phyloP scores from a whole-genome alignment of 92 coral and sea anemone genomes.

The Heliopora coerulea region DNA sequence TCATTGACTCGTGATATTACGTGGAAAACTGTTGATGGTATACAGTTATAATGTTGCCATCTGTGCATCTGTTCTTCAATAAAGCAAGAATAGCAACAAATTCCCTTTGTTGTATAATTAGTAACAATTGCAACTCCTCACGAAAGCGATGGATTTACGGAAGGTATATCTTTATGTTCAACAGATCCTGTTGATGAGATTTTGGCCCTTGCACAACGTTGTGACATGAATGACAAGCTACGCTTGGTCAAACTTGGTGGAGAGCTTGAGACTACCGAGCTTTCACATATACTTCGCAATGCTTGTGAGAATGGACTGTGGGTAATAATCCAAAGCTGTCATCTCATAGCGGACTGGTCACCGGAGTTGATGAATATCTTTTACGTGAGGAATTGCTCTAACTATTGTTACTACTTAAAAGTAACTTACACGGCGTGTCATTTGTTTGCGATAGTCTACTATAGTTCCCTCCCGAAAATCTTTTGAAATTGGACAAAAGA shows the following conservation, averaged over 20 bases:
- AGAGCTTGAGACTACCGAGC: constrained; percentile 49
- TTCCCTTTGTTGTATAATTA: no score
- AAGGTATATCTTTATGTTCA: not conserved
- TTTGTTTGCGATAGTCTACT: not conserved
- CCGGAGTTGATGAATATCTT: constrained; percentile 63
- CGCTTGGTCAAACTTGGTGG: constrained; percentile 66
- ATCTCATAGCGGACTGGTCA: constrained; percentile 70
- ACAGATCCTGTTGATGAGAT: constrained; percentile 79
- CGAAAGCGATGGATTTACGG: no score
- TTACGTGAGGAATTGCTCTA: constrained; percentile 57
- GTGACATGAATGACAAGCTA: constrained; percentile 43
- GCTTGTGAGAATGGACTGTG: constrained; percentile 81
- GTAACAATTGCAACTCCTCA: no score
- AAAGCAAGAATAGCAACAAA: no score
- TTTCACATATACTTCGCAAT: constrained; percentile 31
- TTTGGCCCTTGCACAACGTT: constrained; percentile 65
- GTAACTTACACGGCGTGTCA: no score
- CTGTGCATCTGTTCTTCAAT: no score
- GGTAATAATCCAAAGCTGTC: constrained; percentile 85
- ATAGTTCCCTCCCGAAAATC: no score
- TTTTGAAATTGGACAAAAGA: no score
- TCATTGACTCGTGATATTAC: no score
- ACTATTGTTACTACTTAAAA: no score
- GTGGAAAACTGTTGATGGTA: no score
- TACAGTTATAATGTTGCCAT: no score